phyloP scores from a whole-genome alignment of 2,797 vertebrate genomes.

The Lateolabrax maculatus region DNA sequence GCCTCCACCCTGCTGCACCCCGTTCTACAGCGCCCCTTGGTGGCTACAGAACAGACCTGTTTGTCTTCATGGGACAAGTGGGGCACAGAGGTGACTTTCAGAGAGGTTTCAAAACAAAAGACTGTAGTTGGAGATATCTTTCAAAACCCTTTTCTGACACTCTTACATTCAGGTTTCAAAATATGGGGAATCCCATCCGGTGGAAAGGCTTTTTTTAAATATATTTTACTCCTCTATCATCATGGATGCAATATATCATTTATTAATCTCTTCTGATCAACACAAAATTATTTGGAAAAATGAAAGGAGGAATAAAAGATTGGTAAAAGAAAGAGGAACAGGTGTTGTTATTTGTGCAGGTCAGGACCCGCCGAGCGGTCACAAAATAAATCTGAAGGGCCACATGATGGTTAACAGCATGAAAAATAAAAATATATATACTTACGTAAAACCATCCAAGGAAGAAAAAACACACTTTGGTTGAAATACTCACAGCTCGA shows the following conservation, averaged over 20 bases:
- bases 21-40: conserved; percentile 62
- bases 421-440: neutral
- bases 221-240: neutral
- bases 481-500: neutral
- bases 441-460: neutral
- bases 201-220: neutral
- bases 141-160: neutral
- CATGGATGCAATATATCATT: neutral
- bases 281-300: neutral
- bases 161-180: neutral
- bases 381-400: conserved; percentile 1
- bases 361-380: neutral
- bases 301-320: no score
- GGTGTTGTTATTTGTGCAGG: neutral
- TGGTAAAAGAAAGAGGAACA: neutral
- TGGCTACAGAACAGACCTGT: conserved; percentile 46
- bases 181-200: neutral
- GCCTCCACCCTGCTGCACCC: conserved; percentile 2
- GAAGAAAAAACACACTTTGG: neutral
- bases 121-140: neutral
- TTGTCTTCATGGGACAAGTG: neutral
- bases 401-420: neutral
- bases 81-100: conserved; percentile 1
- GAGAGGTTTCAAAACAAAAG: neutral
- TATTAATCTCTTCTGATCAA: neutral